Evolutionary conservation across 2,888 invertebrate genomes (phyloP).

Genomic region (Psylliodes chrysocephalus): DNA sequence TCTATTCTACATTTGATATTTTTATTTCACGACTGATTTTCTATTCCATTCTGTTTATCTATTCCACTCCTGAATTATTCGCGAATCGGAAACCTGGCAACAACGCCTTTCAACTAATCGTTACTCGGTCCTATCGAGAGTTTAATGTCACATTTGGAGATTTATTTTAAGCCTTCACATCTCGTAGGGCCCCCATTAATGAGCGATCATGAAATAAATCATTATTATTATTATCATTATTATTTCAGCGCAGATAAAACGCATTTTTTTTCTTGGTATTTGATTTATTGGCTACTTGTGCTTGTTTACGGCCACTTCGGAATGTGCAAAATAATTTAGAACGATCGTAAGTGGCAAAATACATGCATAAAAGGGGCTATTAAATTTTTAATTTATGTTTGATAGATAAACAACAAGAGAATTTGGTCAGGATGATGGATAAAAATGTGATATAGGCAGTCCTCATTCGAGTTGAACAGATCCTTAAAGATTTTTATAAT

Average conservation of each 20-base stretch:
- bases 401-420: neutral
- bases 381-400: constrained; percentile 17
- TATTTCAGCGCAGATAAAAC: constrained; percentile 31
- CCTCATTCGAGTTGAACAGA: no score
- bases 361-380: neutral
- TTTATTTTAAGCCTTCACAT: constrained; percentile 37
- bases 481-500: no score
- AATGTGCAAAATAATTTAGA: constrained; percentile 24
- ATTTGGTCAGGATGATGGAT: no score
- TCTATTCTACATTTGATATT: no score
- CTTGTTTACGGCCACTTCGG: constrained; percentile 20
- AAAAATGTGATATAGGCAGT: no score
- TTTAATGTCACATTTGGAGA: constrained; percentile 41
- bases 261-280: constrained; percentile 16
- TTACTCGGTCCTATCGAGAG: constrained; percentile 40
- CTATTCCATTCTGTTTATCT: no score
- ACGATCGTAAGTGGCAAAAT: constrained; percentile 21
- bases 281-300: constrained; percentile 32
- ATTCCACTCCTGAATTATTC: no score
- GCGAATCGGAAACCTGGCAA: constrained; percentile 30
- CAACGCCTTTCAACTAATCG: constrained; percentile 39
- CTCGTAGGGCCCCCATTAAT: constrained; percentile 28
- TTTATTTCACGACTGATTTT: no score
- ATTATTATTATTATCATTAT: constrained; percentile 35
- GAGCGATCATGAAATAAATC: constrained; percentile 36